Evolutionary conservation across 2,888 invertebrate genomes (phyloP).

Genomic region (Trachelus iudaicus): DNA sequence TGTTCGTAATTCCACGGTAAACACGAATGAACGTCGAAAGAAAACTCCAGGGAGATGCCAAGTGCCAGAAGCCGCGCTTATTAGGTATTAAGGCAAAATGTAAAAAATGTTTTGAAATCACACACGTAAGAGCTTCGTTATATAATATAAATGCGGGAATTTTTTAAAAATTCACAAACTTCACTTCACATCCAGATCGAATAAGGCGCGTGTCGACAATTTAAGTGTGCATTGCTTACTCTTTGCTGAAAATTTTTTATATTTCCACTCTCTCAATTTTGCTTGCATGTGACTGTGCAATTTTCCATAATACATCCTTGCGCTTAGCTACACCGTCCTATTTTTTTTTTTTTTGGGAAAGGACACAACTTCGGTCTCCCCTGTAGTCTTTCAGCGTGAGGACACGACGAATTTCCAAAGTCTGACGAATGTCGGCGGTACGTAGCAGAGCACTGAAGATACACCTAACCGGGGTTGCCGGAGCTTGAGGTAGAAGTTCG

Average conservation of each 20-base stretch:
- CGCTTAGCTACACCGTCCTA: background rate
- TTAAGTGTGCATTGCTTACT: background rate
- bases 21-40: background rate
- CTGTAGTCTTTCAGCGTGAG: background rate
- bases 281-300: background rate
- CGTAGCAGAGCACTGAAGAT: background rate
- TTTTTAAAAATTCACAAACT: too few species aligned
- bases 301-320: background rate
- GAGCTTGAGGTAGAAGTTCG: slow-evolving; percentile 30
- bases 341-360: background rate
- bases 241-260: background rate
- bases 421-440: background rate
- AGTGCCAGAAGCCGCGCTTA: too few species aligned
- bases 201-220: background rate
- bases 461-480: background rate
- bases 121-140: too few species aligned
- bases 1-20: background rate
- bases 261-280: background rate
- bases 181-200: background rate
- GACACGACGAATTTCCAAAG: background rate
- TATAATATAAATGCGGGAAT: too few species aligned
- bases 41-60: too few species aligned
- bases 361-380: background rate
- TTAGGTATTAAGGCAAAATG: too few species aligned
- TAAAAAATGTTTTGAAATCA: too few species aligned